Evolutionary conservation across 2,797 vertebrate genomes (phyloP).

Genomic region (Chanos chanos): DNA sequence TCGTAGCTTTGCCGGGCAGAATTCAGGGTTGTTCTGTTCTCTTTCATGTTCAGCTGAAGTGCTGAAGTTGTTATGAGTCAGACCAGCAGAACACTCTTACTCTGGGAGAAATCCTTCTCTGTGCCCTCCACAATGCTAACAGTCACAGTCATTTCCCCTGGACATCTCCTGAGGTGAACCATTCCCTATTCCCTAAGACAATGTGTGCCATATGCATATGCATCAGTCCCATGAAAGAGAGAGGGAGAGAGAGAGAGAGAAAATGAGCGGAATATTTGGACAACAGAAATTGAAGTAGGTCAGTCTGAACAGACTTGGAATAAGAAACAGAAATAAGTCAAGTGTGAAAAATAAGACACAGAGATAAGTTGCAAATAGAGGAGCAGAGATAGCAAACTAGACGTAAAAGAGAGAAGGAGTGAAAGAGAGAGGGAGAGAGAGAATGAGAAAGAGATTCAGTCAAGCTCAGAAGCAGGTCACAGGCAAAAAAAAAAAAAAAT

Average conservation of each 20-base stretch:
- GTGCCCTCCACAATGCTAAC: not conserved
- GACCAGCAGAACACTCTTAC: not conserved
- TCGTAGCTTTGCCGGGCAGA: not conserved
- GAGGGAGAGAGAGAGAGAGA: too few species aligned
- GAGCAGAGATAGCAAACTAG: not conserved
- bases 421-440: not conserved
- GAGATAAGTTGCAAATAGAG: not conserved
- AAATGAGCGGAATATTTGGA: too few species aligned
- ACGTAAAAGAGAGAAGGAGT: not conserved
- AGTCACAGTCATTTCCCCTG: conserved; percentile 21
- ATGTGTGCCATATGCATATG: conserved; percentile 1
- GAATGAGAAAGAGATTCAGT: not conserved
- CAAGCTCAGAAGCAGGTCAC: too few species aligned
- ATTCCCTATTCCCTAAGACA: conserved; percentile 1
- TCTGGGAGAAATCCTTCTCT: not conserved
- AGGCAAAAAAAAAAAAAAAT: too few species aligned
- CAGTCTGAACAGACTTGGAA: too few species aligned
- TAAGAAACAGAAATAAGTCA: not conserved
- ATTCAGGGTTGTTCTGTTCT: not conserved
- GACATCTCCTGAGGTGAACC: conserved; percentile 17
- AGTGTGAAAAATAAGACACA: not conserved
- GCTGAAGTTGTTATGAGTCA: not conserved
- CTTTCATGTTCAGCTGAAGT: not conserved
- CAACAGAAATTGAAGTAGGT: too few species aligned
- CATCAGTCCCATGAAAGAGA: not conserved